A percentile compares a stretch with the other conserved stretches of the same genome.
Conservation (phyloP, 2,888 invertebrate species). For the Agonopterix heracliana region DNA sequence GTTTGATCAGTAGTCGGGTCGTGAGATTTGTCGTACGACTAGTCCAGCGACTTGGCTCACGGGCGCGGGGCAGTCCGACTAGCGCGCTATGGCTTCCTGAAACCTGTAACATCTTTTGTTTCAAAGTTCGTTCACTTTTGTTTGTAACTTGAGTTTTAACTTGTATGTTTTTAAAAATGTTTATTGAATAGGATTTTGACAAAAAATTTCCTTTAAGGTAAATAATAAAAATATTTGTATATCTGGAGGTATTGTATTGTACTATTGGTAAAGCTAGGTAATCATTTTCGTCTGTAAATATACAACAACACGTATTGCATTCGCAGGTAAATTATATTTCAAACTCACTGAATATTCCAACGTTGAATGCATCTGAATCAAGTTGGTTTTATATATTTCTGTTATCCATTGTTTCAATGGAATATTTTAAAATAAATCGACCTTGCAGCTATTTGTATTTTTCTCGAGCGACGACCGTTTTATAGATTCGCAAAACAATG, state of each 20-base stretch:
- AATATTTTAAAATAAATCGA: neutral
- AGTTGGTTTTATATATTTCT: neutral
- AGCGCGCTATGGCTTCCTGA: slow-evolving; percentile 60
- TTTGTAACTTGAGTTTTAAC: slow-evolving; percentile 1
- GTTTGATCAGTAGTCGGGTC: slow-evolving; percentile 14
- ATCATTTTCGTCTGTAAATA: neutral
- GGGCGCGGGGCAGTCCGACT: slow-evolving; percentile 29
- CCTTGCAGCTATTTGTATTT: slow-evolving; percentile 1
- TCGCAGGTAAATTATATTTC: too few relatives aligned
- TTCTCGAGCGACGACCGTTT: slow-evolving; percentile 1
- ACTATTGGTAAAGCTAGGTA: too few relatives aligned
- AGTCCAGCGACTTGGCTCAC: neutral
- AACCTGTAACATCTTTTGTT: slow-evolving; percentile 55
- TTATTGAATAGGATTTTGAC: too few relatives aligned
- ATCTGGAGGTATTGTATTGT: too few relatives aligned
- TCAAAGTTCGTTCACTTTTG: slow-evolving; percentile 45
- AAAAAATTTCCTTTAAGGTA: too few relatives aligned
- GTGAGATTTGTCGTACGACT: slow-evolving; percentile 15
- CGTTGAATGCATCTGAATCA: too few relatives aligned
- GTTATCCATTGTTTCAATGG: neutral
- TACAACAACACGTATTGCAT: too few relatives aligned
- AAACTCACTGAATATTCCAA: too few relatives aligned
- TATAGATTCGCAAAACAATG: neutral
- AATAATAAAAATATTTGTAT: too few relatives aligned
- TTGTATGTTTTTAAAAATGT: too few relatives aligned